Base-by-base conservation (phyloP, 2,113 vertebrate genomes). In the Strix uralensis region DNA sequence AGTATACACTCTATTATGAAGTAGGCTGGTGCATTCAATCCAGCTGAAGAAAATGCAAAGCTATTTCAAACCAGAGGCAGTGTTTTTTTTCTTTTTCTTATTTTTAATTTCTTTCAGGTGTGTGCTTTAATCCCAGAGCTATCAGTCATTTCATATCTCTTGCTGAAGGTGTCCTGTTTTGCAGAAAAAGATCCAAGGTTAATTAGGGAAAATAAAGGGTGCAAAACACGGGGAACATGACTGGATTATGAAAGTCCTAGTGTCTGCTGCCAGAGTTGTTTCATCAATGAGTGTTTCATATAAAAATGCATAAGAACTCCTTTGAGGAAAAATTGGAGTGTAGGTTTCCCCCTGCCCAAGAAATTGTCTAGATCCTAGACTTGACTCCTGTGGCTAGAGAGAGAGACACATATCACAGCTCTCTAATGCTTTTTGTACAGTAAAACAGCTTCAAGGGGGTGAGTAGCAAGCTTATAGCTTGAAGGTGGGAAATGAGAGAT, bases 401-500 rank as follows among this genome's bases (percentile, higher is more conserved):
- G 30, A 62, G 13, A 72, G 46, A 89, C 18, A 91, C 47, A 2
- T 63, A 91, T 80, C 66, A 71, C 74, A 85, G 85, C 40, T 62
- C 58, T 93, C 90, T 90, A 94, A 73, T 86, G 93, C n/a, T 36
- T 90, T 86, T 52, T 77, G 63, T 92, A 92, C 75, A 94, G 90
- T 86, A 70, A 82, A 94, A 96, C 9, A 21, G 66, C 88, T 95
- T 92, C 85, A 92, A 75, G 92, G 66, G 87, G 81, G 77, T 61
- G 40, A 95, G 52, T 23, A 96, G 73, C 80, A 86, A 87, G 63
- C 62, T 94, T 93, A 87, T 17, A 81, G 74, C 71, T 91, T 51
- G 29, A 92, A 95, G 85, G 90, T 86, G 46, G 66, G 90, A 96
- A 97, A 95, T 21, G 17, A 94, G 90, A 91, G 69, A 94, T 71